Evolutionary conservation across 2,797 vertebrate species (phyloP).

Genomic region (Dicrostonyx torquatus): DNA sequence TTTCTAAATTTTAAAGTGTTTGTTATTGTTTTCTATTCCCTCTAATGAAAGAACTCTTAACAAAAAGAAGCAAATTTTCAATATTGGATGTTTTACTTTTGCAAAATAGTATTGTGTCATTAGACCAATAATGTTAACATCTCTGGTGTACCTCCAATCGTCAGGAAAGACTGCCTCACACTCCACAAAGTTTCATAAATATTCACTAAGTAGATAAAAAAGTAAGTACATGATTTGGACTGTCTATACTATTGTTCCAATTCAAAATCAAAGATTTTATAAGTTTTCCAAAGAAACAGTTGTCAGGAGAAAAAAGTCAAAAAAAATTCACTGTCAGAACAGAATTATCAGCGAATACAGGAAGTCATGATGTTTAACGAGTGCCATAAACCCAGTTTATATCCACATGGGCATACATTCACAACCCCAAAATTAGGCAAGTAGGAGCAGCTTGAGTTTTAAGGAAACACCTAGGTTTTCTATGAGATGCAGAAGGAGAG

Average conservation of each 20-base stretch:
- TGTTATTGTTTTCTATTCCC: not conserved
- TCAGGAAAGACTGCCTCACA: not conserved
- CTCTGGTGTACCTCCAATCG: not conserved
- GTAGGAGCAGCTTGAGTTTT: not conserved
- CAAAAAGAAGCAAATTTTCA: not conserved
- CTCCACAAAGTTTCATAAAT: not conserved
- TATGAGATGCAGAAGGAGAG: not conserved
- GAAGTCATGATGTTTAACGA: not conserved
- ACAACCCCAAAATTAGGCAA: not conserved
- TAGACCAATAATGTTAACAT: not conserved
- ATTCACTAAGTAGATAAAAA: not conserved
- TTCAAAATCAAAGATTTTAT: not conserved
- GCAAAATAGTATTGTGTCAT: not conserved
- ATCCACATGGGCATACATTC: not conserved
- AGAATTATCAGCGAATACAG: not conserved
- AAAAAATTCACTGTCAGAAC: not conserved
- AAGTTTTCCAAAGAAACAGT: not conserved
- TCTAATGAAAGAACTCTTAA: not conserved
- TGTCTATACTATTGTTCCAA: not conserved
- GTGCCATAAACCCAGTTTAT: not conserved
- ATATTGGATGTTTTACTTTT: conserved; percentile 12
- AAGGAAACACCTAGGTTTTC: not conserved
- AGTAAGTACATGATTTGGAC: not conserved
- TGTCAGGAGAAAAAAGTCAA: not conserved
- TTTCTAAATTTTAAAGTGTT: not conserved